These are phyloP conservation scores for Romanogobio albipinnatus DNA, from an alignment of 2,113 vertebrate genomes.

Conservation along the genomic window DNA sequence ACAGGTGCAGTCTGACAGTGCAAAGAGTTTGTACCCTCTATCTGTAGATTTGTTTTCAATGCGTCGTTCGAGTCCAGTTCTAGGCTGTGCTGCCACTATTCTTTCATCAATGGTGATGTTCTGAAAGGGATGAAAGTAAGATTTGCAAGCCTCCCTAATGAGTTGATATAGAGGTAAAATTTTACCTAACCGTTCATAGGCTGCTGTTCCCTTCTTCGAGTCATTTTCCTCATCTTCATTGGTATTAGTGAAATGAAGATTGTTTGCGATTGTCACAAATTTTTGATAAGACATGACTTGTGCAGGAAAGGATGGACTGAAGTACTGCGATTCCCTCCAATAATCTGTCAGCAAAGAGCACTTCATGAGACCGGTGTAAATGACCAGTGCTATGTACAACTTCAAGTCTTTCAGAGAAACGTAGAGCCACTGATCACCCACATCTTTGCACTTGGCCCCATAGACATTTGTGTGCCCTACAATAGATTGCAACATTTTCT, in stretches of 20 bases:
- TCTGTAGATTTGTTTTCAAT: background rate
- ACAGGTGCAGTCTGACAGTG: constrained; percentile 10
- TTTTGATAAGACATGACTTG: constrained; percentile 2
- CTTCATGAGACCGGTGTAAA: background rate
- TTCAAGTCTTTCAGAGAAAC: constrained; percentile 6
- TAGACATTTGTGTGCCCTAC: constrained; percentile 12
- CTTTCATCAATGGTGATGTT: constrained; percentile 25
- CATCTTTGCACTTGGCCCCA: background rate
- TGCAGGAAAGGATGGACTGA: background rate
- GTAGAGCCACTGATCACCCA: background rate
- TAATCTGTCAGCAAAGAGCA: constrained; percentile 12
- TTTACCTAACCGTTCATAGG: constrained; percentile 21
- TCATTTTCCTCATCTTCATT: background rate
- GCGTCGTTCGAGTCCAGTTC: background rate
- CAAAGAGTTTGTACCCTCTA: constrained; percentile 15
- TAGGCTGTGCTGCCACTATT: background rate
- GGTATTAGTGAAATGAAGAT: constrained; percentile 1
- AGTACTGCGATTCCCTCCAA: background rate
- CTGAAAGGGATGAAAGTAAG: constrained; percentile 22
- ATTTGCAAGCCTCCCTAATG: constrained; percentile 13
- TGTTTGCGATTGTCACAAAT: background rate
- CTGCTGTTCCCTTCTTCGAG: constrained; percentile 17
- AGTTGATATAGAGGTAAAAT: background rate
- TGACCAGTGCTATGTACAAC: background rate
- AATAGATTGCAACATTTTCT: background rate